phyloP scores from a whole-genome alignment of 2,797 vertebrate genomes.

The Momotus momota region DNA sequence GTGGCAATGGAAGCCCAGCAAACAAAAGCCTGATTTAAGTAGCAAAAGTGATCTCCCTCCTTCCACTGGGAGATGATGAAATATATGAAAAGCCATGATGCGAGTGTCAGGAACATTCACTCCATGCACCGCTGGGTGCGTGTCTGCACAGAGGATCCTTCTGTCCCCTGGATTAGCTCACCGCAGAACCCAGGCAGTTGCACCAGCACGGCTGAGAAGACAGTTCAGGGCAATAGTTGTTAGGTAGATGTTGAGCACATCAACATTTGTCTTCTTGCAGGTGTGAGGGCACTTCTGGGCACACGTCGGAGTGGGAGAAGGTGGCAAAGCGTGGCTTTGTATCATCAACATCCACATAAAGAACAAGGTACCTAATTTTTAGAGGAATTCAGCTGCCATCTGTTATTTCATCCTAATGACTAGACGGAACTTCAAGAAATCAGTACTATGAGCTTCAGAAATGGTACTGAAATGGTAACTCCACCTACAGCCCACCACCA shows the following conservation, averaged over 20 bases:
- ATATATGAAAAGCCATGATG: rapidly evolving
- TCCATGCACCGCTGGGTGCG: rapidly evolving
- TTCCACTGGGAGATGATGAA: neutral
- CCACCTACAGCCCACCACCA: neutral
- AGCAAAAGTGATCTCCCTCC: neutral
- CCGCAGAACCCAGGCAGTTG: neutral
- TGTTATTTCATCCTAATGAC: neutral
- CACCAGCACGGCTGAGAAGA: neutral
- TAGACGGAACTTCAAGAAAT: neutral
- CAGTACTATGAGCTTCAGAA: neutral
- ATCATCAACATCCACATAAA: neutral
- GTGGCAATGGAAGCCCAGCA: neutral
- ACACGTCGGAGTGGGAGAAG: neutral
- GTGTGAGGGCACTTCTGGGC: neutral
- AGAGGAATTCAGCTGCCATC: neutral
- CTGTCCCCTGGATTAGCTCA: neutral
- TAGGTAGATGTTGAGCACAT: neutral
- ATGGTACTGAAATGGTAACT: rapidly evolving
- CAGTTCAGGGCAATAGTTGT: neutral
- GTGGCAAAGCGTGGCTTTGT: neutral
- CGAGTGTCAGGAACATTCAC: rapidly evolving
- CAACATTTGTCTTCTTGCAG: neutral
- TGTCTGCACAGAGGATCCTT: neutral
- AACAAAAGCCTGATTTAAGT: neutral
- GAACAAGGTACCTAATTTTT: neutral